Evolutionary conservation across 1,140 invertebrate species (phyloP).

Genomic region (Leucophenga varia): DNA sequence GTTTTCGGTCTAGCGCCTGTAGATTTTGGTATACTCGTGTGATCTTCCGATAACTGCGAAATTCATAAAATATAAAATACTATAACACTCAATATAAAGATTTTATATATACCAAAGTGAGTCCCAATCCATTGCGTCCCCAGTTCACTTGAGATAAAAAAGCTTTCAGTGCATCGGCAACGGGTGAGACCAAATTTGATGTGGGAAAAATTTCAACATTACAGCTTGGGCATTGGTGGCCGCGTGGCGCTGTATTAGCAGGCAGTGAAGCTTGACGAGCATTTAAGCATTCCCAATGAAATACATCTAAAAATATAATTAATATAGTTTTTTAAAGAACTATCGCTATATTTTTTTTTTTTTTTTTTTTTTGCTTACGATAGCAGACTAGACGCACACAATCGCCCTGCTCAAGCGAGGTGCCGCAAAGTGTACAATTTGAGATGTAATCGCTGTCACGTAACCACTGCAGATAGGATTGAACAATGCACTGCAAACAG

Average conservation of each 20-base stretch:
- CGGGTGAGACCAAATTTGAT: constrained; percentile 49
- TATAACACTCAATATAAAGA: too few relatives aligned
- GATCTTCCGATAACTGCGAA: constrained; percentile 38
- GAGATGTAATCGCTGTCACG: constrained; percentile 96
- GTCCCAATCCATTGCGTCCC: constrained; percentile 52
- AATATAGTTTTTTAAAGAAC: neutral
- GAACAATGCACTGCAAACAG: constrained; percentile 87
- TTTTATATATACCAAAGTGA: constrained; percentile 42
- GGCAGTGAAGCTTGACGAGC: constrained; percentile 47
- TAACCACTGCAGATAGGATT: constrained; percentile 96
- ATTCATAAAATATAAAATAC: too few relatives aligned
- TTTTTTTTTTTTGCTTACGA: constrained; percentile 63
- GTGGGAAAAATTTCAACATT: constrained; percentile 47
- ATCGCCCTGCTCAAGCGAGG: constrained; percentile 75
- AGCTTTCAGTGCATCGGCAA: constrained; percentile 46
- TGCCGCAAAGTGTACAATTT: constrained; percentile 83
- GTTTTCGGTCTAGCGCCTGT: constrained; percentile 16
- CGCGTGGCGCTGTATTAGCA: constrained; percentile 48
- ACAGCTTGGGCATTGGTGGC: constrained; percentile 48
- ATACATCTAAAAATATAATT: constrained; percentile 42
- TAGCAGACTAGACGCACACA: constrained; percentile 88
- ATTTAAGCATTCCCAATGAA: constrained; percentile 54
- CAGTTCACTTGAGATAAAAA: constrained; percentile 46
- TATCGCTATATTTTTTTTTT: neutral
- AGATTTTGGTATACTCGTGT: constrained; percentile 27